Evolutionary conservation across 2,888 invertebrate species (phyloP), one percentile per base, ranked within the genome.

Genomic region (Priocnemis perturbator): DNA sequence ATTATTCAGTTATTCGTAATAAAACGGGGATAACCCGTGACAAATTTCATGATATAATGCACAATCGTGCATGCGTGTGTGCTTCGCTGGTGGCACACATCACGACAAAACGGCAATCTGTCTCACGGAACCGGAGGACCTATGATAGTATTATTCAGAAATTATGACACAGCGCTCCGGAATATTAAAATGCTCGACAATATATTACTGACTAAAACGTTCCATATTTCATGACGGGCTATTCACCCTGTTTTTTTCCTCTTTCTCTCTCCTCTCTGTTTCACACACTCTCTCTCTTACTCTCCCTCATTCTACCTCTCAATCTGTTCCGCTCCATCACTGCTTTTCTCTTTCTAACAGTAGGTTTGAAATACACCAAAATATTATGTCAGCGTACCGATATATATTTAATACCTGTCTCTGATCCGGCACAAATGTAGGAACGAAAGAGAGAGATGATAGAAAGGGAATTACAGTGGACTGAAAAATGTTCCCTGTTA

Each of bases 161-260:
- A 73, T 76, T 70, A 75, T 60, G 66, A 70, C 52, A 64, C 58
- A 55, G 67, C 67, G 66, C 70, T 69, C 60, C 62, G 67, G 62
- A 60, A 67, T 71, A 73, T 76, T 73, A 76, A 69, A 76, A 66
- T 62, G 61, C 62, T 44, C 48, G 62, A 67, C 62, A 67, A 67
- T 67, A 62, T 67, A 67, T 67, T 57, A 57, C 66, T 67, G 62
- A 56, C 62, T 62, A 62, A 67, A 67, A 56, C 62, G 56, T 37
- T 37, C 37, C 37, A 37, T 37, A 37, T 37, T 37, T 37, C 20
- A 26, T 20, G 19, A 17, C 19, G 19, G 3, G 14, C 37, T 17
- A n/a, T 15, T 57, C 15, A 30, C 30, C 26, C 23, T 47, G 37
- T 37, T 45, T 23, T 20, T 47, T 21, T n/a, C 7, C 45, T 21